Conservation (phyloP, 2,113 vertebrate genomes). For the Benitochromis conjunctus region DNA sequence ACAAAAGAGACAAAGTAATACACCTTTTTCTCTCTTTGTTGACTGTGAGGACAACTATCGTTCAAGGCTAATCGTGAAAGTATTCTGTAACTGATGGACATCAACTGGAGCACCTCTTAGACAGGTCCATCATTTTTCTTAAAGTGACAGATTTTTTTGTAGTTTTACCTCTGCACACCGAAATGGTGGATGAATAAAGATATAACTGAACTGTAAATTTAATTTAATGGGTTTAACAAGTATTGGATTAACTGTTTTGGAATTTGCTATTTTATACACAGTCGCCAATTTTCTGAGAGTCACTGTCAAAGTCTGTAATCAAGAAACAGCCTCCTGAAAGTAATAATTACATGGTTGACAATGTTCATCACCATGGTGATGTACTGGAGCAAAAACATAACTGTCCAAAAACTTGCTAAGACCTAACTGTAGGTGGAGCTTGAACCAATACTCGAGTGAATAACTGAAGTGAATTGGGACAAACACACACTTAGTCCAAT, state of each 20-base stretch:
- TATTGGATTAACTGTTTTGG: background rate
- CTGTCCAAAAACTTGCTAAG: background rate
- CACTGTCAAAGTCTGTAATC: background rate
- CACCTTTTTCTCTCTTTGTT: background rate
- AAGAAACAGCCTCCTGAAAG: background rate
- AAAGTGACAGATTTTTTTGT: background rate
- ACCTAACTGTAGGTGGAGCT: background rate
- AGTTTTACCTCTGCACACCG: rapidly evolving
- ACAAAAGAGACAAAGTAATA: background rate
- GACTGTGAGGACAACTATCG: rapidly evolving
- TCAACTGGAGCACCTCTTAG: background rate
- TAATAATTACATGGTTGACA: background rate
- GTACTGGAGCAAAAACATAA: background rate
- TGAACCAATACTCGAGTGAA: background rate
- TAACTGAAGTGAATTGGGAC: background rate
- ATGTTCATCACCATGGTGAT: background rate
- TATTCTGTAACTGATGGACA: background rate
- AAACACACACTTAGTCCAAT: background rate
- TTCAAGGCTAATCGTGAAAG: background rate
- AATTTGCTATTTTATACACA: background rate
- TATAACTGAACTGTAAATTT: background rate
- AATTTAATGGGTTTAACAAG: too few relatives aligned
- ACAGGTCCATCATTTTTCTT: background rate
- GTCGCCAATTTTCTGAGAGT: background rate
- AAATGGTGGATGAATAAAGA: background rate